Conservation (phyloP, 2,113 vertebrate genomes). For the Micronycteris hirsuta region DNA sequence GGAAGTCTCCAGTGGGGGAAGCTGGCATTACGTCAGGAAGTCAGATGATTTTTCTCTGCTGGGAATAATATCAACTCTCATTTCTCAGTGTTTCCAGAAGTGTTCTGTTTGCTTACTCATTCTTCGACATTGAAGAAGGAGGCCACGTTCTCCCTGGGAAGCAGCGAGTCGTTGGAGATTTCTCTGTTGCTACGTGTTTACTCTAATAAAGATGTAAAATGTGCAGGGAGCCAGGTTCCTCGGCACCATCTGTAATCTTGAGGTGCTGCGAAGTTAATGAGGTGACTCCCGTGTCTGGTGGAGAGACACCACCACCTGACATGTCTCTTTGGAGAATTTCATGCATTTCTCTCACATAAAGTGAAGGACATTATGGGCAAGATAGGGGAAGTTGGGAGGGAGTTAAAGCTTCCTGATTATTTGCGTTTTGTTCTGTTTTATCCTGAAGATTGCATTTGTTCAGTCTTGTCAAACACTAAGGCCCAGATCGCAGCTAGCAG, state of each 20-base stretch:
- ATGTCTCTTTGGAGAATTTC: background rate
- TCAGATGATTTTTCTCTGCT: slow-evolving; percentile 24
- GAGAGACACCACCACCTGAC: background rate
- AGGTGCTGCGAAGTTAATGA: background rate
- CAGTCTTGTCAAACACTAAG: background rate
- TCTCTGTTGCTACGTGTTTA: background rate
- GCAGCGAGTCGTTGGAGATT: background rate
- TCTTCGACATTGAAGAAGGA: background rate
- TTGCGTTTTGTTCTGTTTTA: background rate
- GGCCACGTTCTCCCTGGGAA: background rate
- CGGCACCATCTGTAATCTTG: background rate
- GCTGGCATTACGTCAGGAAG: background rate
- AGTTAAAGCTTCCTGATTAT: background rate
- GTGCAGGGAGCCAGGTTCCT: background rate
- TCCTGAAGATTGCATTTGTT: background rate
- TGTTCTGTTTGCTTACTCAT: background rate
- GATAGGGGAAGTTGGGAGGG: background rate
- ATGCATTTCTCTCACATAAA: background rate
- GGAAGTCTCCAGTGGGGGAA: background rate
- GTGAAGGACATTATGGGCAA: background rate
- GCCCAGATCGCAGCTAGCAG: background rate
- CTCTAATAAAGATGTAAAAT: background rate
- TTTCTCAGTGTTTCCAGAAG: background rate
- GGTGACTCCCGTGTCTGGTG: background rate
- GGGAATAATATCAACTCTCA: background rate